Conservation (phyloP, 2,113 vertebrate species). For the Panurus biarmicus region DNA sequence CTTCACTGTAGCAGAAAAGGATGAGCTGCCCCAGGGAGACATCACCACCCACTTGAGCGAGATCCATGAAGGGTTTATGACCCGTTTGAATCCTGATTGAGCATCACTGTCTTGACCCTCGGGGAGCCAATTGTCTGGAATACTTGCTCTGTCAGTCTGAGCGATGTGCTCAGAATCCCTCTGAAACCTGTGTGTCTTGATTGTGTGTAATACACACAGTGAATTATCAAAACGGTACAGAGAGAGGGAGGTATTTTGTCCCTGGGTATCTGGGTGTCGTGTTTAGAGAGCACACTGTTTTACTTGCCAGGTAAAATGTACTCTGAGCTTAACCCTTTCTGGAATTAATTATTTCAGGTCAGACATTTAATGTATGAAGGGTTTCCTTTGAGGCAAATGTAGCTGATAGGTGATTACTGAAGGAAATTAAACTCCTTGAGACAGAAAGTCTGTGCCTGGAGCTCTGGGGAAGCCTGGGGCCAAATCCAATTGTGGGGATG, state of each 20-base stretch:
- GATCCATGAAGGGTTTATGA: slow-evolving; percentile 78
- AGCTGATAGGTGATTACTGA: background rate
- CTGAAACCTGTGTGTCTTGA: slow-evolving; percentile 40
- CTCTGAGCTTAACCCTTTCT: background rate
- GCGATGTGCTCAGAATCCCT: slow-evolving; percentile 71
- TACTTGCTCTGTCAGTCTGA: slow-evolving; percentile 76
- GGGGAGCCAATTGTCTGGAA: slow-evolving; percentile 76
- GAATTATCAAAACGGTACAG: slow-evolving; percentile 59
- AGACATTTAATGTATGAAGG: background rate
- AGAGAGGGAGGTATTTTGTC: slow-evolving; percentile 30
- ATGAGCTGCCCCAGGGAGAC: slow-evolving; percentile 75
- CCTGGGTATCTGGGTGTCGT: background rate
- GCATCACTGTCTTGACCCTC: slow-evolving; percentile 74
- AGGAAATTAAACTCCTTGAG: background rate
- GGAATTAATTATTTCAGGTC: background rate
- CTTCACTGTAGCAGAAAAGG: slow-evolving; percentile 70
- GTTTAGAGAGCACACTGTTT: background rate
- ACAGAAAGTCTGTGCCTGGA: background rate
- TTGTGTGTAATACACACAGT: slow-evolving; percentile 56
- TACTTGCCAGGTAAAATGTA: background rate
- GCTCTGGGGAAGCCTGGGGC: background rate
- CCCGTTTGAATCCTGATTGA: slow-evolving; percentile 78
- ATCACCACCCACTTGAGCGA: slow-evolving; percentile 75
- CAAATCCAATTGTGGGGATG: background rate
- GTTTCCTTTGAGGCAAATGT: background rate